Evolutionary conservation across 2,113 vertebrate genomes (phyloP).

Genomic region (Ancistrus triradiatus): DNA sequence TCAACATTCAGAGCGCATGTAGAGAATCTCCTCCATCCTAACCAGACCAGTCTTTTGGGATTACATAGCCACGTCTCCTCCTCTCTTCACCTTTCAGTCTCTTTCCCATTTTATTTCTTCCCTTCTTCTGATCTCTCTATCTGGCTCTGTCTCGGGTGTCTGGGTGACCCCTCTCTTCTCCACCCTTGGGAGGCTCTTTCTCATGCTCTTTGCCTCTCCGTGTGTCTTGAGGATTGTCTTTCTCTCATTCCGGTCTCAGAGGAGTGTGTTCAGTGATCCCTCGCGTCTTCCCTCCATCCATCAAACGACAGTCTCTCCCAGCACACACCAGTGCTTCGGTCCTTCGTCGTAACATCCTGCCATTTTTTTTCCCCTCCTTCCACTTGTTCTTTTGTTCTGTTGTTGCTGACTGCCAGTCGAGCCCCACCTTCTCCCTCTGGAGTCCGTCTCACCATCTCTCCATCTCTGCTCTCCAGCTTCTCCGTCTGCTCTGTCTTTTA

Average conservation of each 20-base stretch:
- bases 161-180: background rate
- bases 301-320: conserved; percentile 5
- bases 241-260: background rate
- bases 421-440: conserved; percentile 56
- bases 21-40: no score
- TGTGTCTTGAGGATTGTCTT: no score
- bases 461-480: conserved; percentile 16
- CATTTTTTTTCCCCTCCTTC: conserved; percentile 9
- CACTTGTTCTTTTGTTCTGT: conserved; percentile 60
- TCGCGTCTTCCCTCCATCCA: background rate
- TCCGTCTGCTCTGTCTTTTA: conserved; percentile 71
- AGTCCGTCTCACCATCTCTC: conserved; percentile 26
- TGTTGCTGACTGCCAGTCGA: conserved; percentile 45
- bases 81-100: background rate
- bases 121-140: background rate
- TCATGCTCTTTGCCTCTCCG: conserved; percentile 1
- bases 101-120: background rate
- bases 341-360: conserved; percentile 23
- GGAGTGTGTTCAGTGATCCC: conserved; percentile 1
- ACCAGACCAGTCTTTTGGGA: no score
- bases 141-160: background rate
- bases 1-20: no score
- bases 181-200: background rate
- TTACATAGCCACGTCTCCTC: no score
- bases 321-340: conserved; percentile 17